Conservation (phyloP, 2,888 invertebrate species). For the Azorinus chamasolen region DNA sequence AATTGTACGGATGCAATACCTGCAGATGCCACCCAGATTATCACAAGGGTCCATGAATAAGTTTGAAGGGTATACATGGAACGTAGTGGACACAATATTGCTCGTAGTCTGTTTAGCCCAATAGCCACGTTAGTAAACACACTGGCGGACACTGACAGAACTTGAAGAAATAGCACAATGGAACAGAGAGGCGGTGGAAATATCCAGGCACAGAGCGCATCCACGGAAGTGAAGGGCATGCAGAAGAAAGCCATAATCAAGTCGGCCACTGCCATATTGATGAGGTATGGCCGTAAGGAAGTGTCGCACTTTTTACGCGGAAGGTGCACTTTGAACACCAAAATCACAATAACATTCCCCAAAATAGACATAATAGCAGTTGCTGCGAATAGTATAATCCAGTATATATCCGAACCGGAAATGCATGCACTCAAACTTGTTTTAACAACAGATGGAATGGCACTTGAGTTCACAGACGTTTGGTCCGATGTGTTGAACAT, state of each 20-base stretch:
- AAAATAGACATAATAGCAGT: constrained; percentile 87
- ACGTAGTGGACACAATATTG: constrained; percentile 84
- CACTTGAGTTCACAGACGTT: too few species aligned
- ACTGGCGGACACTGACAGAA: constrained; percentile 87
- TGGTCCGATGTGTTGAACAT: too few species aligned
- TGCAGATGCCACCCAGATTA: constrained; percentile 86
- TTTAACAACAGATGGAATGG: too few species aligned
- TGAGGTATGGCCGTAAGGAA: constrained; percentile 90
- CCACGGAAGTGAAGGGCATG: constrained; percentile 93
- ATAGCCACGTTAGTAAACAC: constrained; percentile 87
- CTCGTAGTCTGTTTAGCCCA: constrained; percentile 87
- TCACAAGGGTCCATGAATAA: constrained; percentile 85
- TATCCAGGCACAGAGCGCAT: constrained; percentile 87
- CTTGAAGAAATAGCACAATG: constrained; percentile 87
- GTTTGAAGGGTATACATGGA: constrained; percentile 85
- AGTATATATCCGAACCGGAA: constrained; percentile 10
- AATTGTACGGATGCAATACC: constrained; percentile 86
- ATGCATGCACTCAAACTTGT: too few species aligned
- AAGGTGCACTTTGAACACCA: constrained; percentile 82
- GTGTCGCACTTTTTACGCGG: constrained; percentile 61
- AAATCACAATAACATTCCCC: constrained; percentile 87
- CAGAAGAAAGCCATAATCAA: constrained; percentile 96
- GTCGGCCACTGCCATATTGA: constrained; percentile 94
- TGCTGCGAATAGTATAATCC: constrained; percentile 41
- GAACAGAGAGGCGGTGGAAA: constrained; percentile 87